These are phyloP conservation scores for Glareola pratincola DNA, from an alignment of 2,113 vertebrate species.

Conservation along the genomic window DNA sequence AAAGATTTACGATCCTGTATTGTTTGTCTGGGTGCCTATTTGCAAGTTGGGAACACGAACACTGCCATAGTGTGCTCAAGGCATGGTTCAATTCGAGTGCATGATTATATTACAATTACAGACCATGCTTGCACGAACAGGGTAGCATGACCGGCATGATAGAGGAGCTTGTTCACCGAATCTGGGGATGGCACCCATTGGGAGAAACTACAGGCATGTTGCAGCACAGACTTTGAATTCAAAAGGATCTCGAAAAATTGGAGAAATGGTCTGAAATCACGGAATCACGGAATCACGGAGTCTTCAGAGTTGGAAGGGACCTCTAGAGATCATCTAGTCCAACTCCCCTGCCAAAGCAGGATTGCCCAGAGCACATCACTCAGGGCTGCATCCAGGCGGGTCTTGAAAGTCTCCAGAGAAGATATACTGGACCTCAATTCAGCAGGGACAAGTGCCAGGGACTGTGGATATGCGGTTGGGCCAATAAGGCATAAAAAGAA, in stretches of 20 bases:
- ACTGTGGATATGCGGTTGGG: accelerated
- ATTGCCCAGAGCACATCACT: too few species aligned
- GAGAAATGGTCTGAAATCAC: background rate
- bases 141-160: background rate
- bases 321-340: too few species aligned
- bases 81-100: background rate
- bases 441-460: background rate
- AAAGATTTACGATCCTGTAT: background rate
- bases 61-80: background rate
- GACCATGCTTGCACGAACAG: background rate
- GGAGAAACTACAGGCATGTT: background rate
- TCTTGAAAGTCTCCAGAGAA: too few species aligned
- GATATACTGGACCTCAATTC: background rate
- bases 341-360: too few species aligned
- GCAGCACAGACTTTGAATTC: background rate
- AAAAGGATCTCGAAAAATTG: background rate
- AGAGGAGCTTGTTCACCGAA: background rate
- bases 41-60: background rate
- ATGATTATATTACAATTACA: background rate
- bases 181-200: background rate
- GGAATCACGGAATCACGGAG: too few species aligned
- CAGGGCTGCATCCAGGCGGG: too few species aligned
- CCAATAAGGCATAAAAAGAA: background rate
- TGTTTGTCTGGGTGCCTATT: background rate
- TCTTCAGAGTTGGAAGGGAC: too few species aligned